phyloP scores from a whole-genome alignment of 1,140 invertebrate species.

The Zaprionus kolodkinae region DNA sequence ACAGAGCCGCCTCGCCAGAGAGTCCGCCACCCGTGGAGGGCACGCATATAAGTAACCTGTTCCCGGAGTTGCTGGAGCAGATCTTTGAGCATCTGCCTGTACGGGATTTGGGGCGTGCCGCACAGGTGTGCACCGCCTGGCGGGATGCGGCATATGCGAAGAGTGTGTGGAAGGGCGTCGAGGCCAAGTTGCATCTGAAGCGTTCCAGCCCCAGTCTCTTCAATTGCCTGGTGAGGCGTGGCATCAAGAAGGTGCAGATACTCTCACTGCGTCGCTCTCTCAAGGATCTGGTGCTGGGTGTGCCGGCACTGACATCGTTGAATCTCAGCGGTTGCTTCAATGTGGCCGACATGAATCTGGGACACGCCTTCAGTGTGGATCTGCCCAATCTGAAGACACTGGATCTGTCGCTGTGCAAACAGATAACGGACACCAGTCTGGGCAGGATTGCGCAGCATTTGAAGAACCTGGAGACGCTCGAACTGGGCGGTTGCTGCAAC shows the following conservation, averaged over 20 bases:
- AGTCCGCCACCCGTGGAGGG: conserved; percentile 84
- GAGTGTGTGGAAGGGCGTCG: conserved; percentile 96
- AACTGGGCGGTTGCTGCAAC: conserved; percentile 95
- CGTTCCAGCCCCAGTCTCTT: conserved; percentile 93
- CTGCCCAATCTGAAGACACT: conserved; percentile 90
- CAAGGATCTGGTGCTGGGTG: conserved; percentile 92
- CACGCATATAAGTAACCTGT: conserved; percentile 94
- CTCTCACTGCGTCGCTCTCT: conserved; percentile 93
- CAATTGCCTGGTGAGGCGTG: conserved; percentile 92
- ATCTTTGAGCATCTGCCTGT: conserved; percentile 96
- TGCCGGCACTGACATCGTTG: conserved; percentile 94
- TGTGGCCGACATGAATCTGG: conserved; percentile 92
- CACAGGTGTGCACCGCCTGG: conserved; percentile 96
- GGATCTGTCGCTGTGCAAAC: conserved; percentile 96
- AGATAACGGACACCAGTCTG: conserved; percentile 94
- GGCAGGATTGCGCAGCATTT: conserved; percentile 92
- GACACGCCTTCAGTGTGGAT: conserved; percentile 91
- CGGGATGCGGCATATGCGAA: conserved; percentile 95
- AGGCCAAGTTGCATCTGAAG: conserved; percentile 94
- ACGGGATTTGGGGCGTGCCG: conserved; percentile 93
- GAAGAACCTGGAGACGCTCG: conserved; percentile 94
- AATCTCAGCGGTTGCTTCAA: conserved; percentile 97
- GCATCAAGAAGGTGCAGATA: conserved; percentile 95
- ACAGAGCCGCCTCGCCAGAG: conserved; percentile 85
- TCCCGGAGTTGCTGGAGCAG: conserved; percentile 95